phyloP scores from a whole-genome alignment of 2,888 invertebrate species.

The Caenorhabditis wallacei region DNA sequence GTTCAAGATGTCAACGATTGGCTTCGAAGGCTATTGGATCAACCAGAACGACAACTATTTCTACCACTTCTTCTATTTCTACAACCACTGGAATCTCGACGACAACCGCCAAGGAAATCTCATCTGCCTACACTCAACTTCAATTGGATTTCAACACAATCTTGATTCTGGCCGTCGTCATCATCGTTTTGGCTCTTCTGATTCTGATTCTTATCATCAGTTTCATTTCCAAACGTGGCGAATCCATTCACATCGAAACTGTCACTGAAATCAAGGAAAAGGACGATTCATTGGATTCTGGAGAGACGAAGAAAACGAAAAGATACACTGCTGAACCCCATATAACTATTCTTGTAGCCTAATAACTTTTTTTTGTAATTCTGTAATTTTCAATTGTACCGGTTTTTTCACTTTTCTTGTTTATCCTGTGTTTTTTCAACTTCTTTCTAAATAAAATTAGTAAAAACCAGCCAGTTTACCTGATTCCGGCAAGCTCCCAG shows the following conservation, averaged over 20 bases:
- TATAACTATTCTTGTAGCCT: neutral
- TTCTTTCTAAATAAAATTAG: no score
- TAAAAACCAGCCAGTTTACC: no score
- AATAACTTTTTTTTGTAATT: neutral
- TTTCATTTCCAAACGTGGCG: neutral
- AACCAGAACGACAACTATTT: slow-evolving; percentile 2
- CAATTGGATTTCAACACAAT: neutral
- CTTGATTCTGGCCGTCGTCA: neutral
- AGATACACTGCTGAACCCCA: slow-evolving; percentile 1
- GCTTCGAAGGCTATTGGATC: neutral
- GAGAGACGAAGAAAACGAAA: neutral
- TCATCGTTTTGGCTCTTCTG: neutral
- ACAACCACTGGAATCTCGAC: neutral
- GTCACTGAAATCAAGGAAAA: neutral
- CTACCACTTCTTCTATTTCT: neutral
- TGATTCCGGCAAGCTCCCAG: no score
- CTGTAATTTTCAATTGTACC: neutral
- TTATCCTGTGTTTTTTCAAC: no score
- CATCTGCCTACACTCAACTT: neutral
- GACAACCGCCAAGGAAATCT: neutral
- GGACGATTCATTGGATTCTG: slow-evolving; percentile 5
- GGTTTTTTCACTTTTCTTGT: slow-evolving; percentile 1
- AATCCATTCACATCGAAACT: slow-evolving; percentile 5
- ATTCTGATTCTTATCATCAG: neutral
- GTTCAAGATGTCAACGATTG: slow-evolving; percentile 2